Evolutionary conservation across 2,113 vertebrate species (phyloP), one percentile per base, ranked within the genome.

Genomic region (Ictalurus punctatus): DNA sequence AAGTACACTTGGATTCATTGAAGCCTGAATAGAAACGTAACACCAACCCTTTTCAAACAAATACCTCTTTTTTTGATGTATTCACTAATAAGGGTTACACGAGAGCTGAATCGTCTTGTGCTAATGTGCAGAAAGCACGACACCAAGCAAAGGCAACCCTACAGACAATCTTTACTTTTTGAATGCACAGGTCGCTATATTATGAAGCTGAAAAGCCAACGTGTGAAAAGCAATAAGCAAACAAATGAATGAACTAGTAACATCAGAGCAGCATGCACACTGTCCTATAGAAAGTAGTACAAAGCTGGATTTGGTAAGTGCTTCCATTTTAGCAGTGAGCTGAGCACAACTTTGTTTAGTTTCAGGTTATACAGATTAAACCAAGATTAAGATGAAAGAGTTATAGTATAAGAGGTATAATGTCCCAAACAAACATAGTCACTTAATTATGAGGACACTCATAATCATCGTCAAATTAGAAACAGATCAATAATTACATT

Each of bases 111-210:
- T 56, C 59, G 56, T 71, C 37, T 34, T 52, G 48, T 10, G 9
- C 9, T 52, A 52, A 80, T 71, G 48, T 61, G 34, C 86, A 84
- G 71, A 40, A 27, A 81, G 80, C 67, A 87, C 3, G 56, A 58
- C 40, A 37, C 37, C 65, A 48, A 83, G 52, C 78, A 67, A n/a
- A 76, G 71, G 67, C 63, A 81, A 9, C 83, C 65, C 78, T 59
- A 65, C 78, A 85, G 1, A 90, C 69, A 92, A 54, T 48, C 54
- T 37, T 95, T 94, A 94, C 92, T 94, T 94, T 94, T 87, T 92
- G 93, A 92, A 92, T 86, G 91, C 80, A 92, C 92, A 93, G 91
- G 90, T 93, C 94, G 94, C 92, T 92, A 82, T 90, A 91, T 90
- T 90, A 92, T 83, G 88, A 73, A 71, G 74, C 84, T 37, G 85